Evolutionary conservation across 1,140 invertebrate genomes (phyloP).

Genomic region (Mercenaria mercenaria): DNA sequence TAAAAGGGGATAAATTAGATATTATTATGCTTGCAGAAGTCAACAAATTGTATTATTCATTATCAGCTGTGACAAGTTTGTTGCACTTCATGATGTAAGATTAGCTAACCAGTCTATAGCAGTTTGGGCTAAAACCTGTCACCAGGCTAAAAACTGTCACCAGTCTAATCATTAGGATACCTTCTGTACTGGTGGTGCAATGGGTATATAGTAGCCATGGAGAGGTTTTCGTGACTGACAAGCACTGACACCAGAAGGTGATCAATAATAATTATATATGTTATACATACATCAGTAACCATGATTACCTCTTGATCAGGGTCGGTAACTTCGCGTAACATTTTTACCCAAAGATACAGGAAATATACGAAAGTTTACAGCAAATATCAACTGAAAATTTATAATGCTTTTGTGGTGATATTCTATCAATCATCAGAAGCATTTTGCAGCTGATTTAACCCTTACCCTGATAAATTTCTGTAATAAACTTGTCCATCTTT

Average conservation of each 20-base stretch:
- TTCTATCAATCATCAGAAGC: no score
- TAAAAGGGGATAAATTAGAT: not conserved
- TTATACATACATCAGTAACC: not conserved
- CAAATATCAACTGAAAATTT: no score
- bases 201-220: not conserved
- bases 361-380: no score
- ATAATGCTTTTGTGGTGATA: no score
- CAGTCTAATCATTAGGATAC: constrained; percentile 3
- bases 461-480: no score
- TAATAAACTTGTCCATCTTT: no score
- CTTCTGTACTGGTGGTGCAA: not conserved
- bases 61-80: constrained; percentile 21
- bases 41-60: not conserved
- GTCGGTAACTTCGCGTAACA: no score
- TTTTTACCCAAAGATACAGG: no score
- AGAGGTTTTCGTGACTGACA: not conserved
- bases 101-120: constrained; percentile 1
- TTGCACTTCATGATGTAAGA: not conserved
- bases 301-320: not conserved
- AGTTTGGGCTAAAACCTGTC: not conserved
- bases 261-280: constrained; percentile 1
- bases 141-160: not conserved
- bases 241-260: not conserved
- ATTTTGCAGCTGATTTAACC: no score
- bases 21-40: not conserved